Evolutionary conservation across 2,797 vertebrate genomes (phyloP), one percentile per base, ranked within the genome.

Genomic region (Ceryle rudis): DNA sequence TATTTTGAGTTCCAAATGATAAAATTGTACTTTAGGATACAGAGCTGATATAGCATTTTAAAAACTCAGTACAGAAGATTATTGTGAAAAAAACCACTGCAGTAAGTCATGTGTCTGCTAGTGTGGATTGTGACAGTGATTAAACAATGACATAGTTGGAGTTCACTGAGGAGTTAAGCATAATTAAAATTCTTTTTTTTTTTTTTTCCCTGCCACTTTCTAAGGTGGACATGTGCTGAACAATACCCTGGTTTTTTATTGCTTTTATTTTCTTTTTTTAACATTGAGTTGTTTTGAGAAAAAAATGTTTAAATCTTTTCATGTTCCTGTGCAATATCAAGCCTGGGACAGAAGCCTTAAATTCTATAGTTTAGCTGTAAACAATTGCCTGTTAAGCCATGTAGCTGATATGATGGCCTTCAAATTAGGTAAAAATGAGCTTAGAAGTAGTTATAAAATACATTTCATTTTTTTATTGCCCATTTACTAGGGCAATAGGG

Each of bases 111-210:
- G 86, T 92, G 94, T 79, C 74, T 94, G 37, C 80, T 67, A 69
- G 47, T 81, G 93, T 58, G 93, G 81, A 70, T 80, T 75, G 61
- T 89, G 29, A 95, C n/a, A 51, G 35, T 60, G 77, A 84, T 97
- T 95, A 94, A 83, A 79, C 37, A 51, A 16, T 84, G 78, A 89
- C 2, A 21, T 69, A 35, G 37, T 80, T 77, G 75, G 55, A 42
- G 39, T 82, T 85, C 60, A 82, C 54, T 42, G 67, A 79, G 71
- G 49, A 91, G 28, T 81, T 71, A 66, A 82, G 84, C 51, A 25
- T 77, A 91, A 80, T 90, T 86, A 49, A 57, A 0, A 62, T 74
- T 84, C 2, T 31, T 79, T 81, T 78, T 78, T 2, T 31, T 78
- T 81, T 78, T 74, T 41, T 66, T 47, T 37, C 19, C 29, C 57